These are phyloP conservation scores for Eucriotettix oculatus DNA, from an alignment of 2,888 invertebrate species.

Conservation along the genomic window DNA sequence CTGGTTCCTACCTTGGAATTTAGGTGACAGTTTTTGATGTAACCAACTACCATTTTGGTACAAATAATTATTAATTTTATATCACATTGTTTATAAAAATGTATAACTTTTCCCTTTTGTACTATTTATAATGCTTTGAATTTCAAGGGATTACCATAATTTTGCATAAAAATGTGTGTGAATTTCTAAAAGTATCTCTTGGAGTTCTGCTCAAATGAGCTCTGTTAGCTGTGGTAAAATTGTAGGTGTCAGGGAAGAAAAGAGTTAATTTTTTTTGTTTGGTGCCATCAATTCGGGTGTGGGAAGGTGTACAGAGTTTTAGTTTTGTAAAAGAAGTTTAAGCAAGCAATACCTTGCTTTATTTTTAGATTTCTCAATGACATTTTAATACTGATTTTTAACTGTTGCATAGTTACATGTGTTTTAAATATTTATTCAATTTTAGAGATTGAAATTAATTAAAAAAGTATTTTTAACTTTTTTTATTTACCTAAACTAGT, in stretches of 20 bases:
- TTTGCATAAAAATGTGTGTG: constrained; percentile 10
- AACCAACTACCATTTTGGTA: constrained; percentile 15
- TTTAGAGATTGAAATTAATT: constrained; percentile 7
- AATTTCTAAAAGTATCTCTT: constrained; percentile 12
- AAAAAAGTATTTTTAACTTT: constrained; percentile 11
- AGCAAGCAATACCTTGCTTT: constrained; percentile 13
- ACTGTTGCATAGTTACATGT: constrained; percentile 9
- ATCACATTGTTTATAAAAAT: constrained; percentile 14
- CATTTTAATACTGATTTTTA: constrained; percentile 15
- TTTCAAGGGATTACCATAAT: constrained; percentile 13
- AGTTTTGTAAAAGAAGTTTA: constrained; percentile 8
- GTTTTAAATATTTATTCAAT: constrained; percentile 12
- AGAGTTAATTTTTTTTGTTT: constrained; percentile 9
- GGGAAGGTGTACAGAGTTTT: constrained; percentile 9
- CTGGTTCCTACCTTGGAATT: constrained; percentile 14
- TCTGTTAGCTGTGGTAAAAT: constrained; percentile 11
- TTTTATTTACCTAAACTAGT: constrained; percentile 11
- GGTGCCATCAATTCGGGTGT: constrained; percentile 11
- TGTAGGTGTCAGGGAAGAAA: constrained; percentile 10
- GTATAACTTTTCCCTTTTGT: constrained; percentile 14
- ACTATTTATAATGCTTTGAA: constrained; percentile 16
- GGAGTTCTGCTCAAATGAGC: constrained; percentile 7
- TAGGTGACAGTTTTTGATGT: constrained; percentile 8
- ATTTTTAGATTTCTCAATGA: constrained; percentile 15
- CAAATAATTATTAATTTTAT: constrained; percentile 16